phyloP scores from a whole-genome alignment of 2,113 vertebrate genomes.

The Hipposideros armiger region DNA sequence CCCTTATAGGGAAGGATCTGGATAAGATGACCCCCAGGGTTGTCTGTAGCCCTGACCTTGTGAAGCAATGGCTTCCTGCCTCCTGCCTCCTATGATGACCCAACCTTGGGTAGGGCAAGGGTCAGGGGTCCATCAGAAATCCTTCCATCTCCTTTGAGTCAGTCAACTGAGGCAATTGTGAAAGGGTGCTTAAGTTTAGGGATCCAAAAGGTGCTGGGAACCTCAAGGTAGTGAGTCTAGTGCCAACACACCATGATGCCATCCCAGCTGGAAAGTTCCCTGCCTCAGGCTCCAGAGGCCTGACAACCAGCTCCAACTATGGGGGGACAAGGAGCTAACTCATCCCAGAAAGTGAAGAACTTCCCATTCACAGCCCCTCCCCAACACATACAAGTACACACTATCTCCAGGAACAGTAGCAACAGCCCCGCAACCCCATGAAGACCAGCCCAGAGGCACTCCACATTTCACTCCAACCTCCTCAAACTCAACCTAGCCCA shows the following conservation, averaged over 20 bases:
- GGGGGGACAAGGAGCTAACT: neutral
- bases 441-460: neutral
- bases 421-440: neutral
- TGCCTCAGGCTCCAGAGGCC: neutral
- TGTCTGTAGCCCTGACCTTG: neutral
- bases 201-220: neutral
- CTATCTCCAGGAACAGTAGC: neutral
- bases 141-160: conserved; percentile 26
- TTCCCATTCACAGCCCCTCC: neutral
- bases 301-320: neutral
- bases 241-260: neutral
- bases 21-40: neutral
- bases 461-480: neutral
- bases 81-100: neutral
- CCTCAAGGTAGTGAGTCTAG: neutral
- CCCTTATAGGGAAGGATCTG: neutral
- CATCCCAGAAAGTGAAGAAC: neutral
- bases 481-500: neutral
- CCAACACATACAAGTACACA: neutral
- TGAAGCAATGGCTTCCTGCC: conserved; percentile 10
- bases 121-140: conserved; percentile 45
- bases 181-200: neutral
- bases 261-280: neutral
- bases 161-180: conserved; percentile 30
- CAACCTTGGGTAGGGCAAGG: neutral